These are phyloP conservation scores for Germaria angustata DNA, from an alignment of 2,888 invertebrate species.

Conservation along the genomic window DNA sequence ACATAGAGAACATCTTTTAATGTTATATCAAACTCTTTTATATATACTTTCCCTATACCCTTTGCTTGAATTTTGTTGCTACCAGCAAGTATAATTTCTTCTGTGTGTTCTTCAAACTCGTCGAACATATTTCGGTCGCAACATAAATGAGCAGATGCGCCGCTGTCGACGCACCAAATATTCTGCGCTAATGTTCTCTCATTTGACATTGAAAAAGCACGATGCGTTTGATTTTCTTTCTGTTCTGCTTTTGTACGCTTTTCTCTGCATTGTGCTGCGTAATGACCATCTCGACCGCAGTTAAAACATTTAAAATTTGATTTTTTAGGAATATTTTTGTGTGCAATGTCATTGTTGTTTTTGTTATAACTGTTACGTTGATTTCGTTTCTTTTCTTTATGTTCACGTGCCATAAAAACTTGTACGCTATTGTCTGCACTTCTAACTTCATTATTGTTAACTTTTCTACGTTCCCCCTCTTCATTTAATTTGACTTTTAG, in stretches of 20 bases:
- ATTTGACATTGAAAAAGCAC: conserved; percentile 55
- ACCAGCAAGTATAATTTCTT: conserved; percentile 14
- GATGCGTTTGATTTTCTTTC: too few species aligned
- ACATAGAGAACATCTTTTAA: conserved; percentile 18
- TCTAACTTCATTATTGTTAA: neutral
- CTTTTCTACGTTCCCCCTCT: conserved; percentile 54
- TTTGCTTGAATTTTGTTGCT: neutral
- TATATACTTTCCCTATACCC: conserved; percentile 5
- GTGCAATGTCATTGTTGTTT: conserved; percentile 46
- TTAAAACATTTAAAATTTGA: too few species aligned
- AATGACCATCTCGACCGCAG: too few species aligned
- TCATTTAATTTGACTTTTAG: conserved; percentile 53
- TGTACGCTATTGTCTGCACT: conserved; percentile 17
- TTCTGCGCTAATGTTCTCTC: neutral
- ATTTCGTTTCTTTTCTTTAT: neutral
- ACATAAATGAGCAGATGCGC: neutral
- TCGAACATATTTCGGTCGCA: conserved; percentile 13
- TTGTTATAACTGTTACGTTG: too few species aligned
- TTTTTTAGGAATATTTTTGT: too few species aligned
- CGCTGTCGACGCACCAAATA: conserved; percentile 31
- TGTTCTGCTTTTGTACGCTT: too few species aligned
- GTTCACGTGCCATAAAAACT: conserved; percentile 24
- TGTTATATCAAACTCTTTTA: conserved; percentile 7
- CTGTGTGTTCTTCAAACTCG: neutral
- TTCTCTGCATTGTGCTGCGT: too few species aligned